These are phyloP conservation scores for Prionailurus bengalensis DNA, from an alignment of 2,113 vertebrate species.

Conservation along the genomic window DNA sequence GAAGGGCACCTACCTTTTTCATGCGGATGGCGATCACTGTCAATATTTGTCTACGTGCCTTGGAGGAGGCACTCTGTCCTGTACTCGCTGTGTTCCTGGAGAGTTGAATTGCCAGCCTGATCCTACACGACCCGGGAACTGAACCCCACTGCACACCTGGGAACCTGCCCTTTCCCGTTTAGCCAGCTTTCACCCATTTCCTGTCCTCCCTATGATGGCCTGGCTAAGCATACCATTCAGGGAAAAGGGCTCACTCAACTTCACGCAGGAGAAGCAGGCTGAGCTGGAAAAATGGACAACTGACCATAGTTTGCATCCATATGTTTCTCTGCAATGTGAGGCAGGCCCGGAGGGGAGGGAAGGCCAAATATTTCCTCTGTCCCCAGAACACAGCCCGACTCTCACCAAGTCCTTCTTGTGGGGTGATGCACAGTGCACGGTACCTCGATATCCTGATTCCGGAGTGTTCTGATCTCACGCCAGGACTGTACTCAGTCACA, in stretches of 20 bases:
- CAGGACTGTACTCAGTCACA: background rate
- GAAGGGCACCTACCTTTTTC: background rate
- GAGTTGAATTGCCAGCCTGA: background rate
- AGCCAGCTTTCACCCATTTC: background rate
- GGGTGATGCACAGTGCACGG: rapidly evolving
- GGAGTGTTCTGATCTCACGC: background rate
- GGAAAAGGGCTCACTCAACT: background rate
- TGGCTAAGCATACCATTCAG: no score
- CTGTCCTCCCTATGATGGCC: no score
- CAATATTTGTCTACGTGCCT: rapidly evolving
- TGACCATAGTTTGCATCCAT: no score
- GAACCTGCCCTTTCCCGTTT: rapidly evolving
- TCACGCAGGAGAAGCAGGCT: background rate
- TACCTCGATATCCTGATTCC: background rate
- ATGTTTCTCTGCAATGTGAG: background rate
- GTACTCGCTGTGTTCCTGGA: background rate
- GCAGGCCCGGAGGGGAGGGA: background rate
- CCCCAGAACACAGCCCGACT: rapidly evolving
- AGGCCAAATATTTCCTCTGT: background rate
- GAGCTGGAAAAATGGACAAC: background rate
- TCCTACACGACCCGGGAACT: background rate
- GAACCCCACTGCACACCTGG: background rate
- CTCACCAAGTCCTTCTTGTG: no score
- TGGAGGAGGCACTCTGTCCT: rapidly evolving
- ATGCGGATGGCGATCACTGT: rapidly evolving